phyloP scores from a whole-genome alignment of 2,888 invertebrate genomes.

The Sthenelais limicola region DNA sequence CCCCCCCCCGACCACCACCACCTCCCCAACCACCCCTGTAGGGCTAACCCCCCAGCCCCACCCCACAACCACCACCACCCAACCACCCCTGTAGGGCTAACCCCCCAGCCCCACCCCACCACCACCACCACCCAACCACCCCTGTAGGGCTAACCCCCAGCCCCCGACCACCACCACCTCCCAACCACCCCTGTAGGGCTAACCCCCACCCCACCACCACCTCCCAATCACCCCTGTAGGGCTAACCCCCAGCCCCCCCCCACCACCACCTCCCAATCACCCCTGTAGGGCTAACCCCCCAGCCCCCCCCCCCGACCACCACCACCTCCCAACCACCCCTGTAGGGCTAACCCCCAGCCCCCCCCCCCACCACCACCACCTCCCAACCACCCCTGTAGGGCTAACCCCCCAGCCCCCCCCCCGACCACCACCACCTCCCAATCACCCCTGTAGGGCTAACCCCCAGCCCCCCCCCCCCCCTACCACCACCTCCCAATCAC shows the following conservation, averaged over 20 bases:
- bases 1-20: too few relatives aligned
- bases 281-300: constrained; percentile 3
- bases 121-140: constrained; percentile 13
- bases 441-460: background rate
- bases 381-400: background rate
- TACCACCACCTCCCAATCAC: background rate
- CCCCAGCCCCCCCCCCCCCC: background rate
- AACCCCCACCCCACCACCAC: background rate
- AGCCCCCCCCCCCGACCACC: background rate
- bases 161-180: background rate
- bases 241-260: background rate
- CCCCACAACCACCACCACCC: background rate
- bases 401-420: background rate
- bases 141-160: background rate
- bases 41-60: too few relatives aligned
- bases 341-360: background rate
- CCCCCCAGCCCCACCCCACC: constrained; percentile 21
- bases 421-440: background rate
- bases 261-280: constrained; percentile 1
- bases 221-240: constrained; percentile 4
- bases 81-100: background rate
- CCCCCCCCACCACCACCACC: background rate
- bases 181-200: background rate
- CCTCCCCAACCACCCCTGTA: too few relatives aligned
- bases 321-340: background rate